Evolutionary conservation across 2,797 vertebrate genomes (phyloP).

Genomic region (Darevskia nairensis): DNA sequence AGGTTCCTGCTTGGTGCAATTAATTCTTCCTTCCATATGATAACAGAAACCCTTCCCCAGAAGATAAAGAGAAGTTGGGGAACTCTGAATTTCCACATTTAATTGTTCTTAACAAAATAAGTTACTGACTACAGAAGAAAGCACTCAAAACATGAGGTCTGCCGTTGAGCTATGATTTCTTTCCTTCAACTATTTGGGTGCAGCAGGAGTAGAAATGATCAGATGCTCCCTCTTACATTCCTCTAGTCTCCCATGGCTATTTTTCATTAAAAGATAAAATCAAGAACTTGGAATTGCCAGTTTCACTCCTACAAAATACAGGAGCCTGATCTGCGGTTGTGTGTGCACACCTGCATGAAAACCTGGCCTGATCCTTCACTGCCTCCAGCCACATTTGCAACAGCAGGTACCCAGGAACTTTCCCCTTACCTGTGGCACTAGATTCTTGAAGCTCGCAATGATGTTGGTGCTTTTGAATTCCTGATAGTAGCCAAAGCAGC

Average conservation of each 20-base stretch:
- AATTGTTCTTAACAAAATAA: conserved; percentile 19
- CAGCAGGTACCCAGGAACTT: too few species aligned
- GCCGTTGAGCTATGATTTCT: too few species aligned
- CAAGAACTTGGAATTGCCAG: neutral
- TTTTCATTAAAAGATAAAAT: neutral
- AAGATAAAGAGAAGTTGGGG: conserved; percentile 13
- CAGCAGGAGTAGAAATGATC: neutral
- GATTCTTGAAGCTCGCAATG: conserved; percentile 93
- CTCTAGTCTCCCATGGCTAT: neutral
- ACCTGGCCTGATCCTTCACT: neutral
- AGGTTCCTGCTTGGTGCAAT: neutral
- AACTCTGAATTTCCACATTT: conserved; percentile 26
- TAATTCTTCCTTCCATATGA: neutral
- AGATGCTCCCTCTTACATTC: neutral
- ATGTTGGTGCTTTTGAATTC: conserved; percentile 95
- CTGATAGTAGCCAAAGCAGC: conserved; percentile 92
- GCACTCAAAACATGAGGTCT: too few species aligned
- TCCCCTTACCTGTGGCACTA: conserved; percentile 86
- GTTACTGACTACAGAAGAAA: neutral
- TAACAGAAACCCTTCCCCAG: conserved; percentile 29
- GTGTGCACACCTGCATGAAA: neutral
- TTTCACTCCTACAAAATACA: neutral
- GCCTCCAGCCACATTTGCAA: neutral
- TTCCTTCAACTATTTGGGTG: neutral
- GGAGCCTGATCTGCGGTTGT: neutral